Conservation (phyloP, 2,888 invertebrate species). For the Ochropleura leucogaster region DNA sequence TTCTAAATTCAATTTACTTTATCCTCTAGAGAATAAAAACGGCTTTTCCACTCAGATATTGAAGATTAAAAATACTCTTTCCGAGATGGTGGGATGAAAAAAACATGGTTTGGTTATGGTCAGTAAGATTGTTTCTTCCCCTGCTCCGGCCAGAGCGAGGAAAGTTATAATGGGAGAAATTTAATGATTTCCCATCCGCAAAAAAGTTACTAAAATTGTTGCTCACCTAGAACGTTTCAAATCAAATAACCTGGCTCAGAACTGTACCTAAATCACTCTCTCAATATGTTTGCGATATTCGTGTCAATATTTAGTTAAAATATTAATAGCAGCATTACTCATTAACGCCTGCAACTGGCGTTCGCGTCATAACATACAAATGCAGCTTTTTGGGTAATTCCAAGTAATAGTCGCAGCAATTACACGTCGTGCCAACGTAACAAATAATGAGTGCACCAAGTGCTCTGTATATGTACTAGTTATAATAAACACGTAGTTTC, state of each 20-base stretch:
- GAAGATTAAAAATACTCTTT: no score
- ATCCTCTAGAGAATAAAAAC: no score
- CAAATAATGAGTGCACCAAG: slow-evolving; percentile 49
- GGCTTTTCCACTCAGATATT: no score
- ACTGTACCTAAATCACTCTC: neutral
- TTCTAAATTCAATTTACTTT: no score
- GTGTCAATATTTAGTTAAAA: slow-evolving; percentile 12
- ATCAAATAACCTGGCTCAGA: no score
- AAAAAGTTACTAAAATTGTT: neutral
- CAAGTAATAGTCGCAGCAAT: slow-evolving; percentile 45
- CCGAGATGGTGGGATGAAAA: no score
- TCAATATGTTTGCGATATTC: neutral
- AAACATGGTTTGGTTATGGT: no score
- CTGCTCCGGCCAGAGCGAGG: no score
- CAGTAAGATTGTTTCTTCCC: no score
- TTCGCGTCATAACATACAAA: slow-evolving; percentile 27
- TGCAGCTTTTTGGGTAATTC: slow-evolving; percentile 41
- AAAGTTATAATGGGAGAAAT: no score
- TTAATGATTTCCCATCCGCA: no score
- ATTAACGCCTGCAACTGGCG: slow-evolving; percentile 15
- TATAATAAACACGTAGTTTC: slow-evolving; percentile 76
- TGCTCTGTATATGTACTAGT: slow-evolving; percentile 41
- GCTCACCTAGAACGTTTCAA: no score
- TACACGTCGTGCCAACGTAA: slow-evolving; percentile 48
- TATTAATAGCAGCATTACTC: slow-evolving; percentile 39